Base-by-base conservation (phyloP, 2,113 vertebrate species). In the Hippocampus comes region DNA sequence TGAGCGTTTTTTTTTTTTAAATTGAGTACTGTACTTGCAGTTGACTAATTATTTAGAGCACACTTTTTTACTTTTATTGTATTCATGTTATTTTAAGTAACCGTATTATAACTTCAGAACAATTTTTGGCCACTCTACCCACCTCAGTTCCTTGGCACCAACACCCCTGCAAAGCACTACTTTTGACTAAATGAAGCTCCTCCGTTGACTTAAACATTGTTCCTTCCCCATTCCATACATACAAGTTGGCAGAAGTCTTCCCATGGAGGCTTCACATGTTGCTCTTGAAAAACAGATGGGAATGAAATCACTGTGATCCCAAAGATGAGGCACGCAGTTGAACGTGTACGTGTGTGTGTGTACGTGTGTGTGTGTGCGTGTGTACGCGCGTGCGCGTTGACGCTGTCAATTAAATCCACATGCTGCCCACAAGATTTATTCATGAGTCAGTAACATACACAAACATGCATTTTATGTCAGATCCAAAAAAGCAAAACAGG, bases 281-380 rank as follows among this genome's bases (percentile, higher is more conserved):
- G 87, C 80, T 86, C 86, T 87, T 87, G 84, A 89, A 87, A 91
- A 92, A 88, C 92, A 92, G 89, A 92, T 92, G 92, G 90, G 85
- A 81, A 89, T 88, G 74, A 91, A 91, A 89, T 91, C 85, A 86
- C 61, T 67, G 76, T 73, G 77, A 84, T 88, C 85, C 90, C 86
- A 89, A 92, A 80, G 30, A 69, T 15, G 41, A 66, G 63, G 11
- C 64, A 18, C 12, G 42, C 12, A 48, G 64, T 23, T 25, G 23
- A 27, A 48, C 34, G 20, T 41, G 61, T 63, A 38, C 12, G 42
- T 43, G 20, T 34, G 59, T 25, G 25, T 25, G 25, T 25, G 25
- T 25, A 1, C 1, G 25, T 25, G 25, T 25, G 25, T 25, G 25
- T 25, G 25, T 15, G 56, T 30, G 25, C 5, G 57, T 72, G 57